Evolutionary conservation across 1,140 invertebrate species (phyloP), one percentile per base, ranked within the genome.

Genomic region (Musca domestica): DNA sequence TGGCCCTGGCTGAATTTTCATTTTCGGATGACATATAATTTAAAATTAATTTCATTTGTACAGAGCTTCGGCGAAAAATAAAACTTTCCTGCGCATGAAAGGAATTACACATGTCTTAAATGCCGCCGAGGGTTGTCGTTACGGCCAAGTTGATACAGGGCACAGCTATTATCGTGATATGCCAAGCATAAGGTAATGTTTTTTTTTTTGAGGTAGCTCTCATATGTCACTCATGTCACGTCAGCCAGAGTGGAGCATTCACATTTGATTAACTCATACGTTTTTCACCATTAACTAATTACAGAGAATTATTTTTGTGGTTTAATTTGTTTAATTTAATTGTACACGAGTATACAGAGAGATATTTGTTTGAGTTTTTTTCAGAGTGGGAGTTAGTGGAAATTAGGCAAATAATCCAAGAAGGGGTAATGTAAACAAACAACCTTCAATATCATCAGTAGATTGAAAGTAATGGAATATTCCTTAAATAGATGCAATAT

Each of bases 31-130:
- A 41, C 10, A 9, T 41, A 10, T 49, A 64, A 64, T 64, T 48
- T 23, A 64, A 20, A 30, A 54, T n/a, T 54, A 25, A 34, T 52
- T 66, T n/a, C 23, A 67, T 58, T 58, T 61, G 14, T 67, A 63
- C 71, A 94, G 92, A 69, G 86, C 85, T 69, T 87, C 91, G 64
- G 93, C 92, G 34, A 91, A 89, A 82, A 90, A 91, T 74, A 92
- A 90, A 80, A 80, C 84, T 2, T 92, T 89, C 76, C 83, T 96
- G 65, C 82, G 87, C 71, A 82, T 86, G 61, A 87, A 94, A 82
- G 91, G 92, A 46, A 89, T 96, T 19, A 95, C 92, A 64, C 93
- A 96, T 78, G 88, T 96, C 7, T 80, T 96, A 19, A 96, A 96
- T 82, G 88, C 90, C 19, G 94, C 94, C 2, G 89, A 94, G 77